phyloP scores from a whole-genome alignment of 2,113 vertebrate genomes.

The Egretta garzetta region DNA sequence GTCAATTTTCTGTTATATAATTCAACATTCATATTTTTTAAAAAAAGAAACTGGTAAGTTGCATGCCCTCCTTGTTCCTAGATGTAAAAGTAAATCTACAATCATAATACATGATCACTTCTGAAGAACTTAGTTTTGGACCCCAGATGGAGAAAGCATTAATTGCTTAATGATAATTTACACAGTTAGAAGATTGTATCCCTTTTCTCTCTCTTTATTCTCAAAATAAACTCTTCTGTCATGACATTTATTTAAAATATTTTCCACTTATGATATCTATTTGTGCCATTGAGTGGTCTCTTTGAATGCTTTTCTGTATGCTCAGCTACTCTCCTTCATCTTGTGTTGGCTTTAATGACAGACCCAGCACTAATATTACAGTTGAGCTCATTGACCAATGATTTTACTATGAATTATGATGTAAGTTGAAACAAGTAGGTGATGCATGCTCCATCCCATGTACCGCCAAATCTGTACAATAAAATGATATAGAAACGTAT shows the following conservation, averaged over 20 bases:
- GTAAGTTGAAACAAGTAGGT: not conserved
- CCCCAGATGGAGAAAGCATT: not conserved
- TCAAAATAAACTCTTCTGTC: not conserved
- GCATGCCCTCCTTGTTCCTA: not conserved
- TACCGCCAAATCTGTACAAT: not conserved
- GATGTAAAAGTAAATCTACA: not conserved
- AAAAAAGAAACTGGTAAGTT: not conserved
- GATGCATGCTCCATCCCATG: not conserved
- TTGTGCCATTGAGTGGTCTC: not conserved
- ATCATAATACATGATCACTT: not conserved
- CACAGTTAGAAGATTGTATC: not conserved
- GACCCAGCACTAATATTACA: not conserved
- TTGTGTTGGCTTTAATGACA: not conserved
- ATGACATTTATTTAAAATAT: not conserved
- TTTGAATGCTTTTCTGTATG: not conserved
- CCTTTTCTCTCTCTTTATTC: not conserved
- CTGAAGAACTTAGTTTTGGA: not conserved
- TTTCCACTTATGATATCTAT: fast-evolving
- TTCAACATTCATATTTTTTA: not conserved
- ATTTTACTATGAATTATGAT: not conserved
- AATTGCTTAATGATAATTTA: not conserved
- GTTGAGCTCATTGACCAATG: not conserved
- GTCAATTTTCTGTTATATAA: not conserved
- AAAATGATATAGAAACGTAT: not conserved
- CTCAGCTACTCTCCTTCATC: not conserved